These are phyloP conservation scores for Ips typographus DNA, from an alignment of 1,140 invertebrate species.

Conservation along the genomic window DNA sequence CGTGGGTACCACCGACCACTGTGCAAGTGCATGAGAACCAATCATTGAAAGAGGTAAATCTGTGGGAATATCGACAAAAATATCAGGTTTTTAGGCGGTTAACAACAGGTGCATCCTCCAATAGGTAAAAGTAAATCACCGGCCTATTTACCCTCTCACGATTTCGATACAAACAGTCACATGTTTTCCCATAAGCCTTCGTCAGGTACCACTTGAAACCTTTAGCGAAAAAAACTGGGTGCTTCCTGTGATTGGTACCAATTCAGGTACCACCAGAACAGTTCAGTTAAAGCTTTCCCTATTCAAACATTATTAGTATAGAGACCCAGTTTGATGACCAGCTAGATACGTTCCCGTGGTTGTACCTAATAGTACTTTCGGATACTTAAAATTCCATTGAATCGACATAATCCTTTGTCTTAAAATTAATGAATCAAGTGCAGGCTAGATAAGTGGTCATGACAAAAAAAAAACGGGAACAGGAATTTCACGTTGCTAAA, in stretches of 20 bases:
- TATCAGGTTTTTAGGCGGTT: constrained; percentile 34
- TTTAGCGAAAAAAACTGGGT: background rate
- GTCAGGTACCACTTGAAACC: background rate
- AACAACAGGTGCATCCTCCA: constrained; percentile 38
- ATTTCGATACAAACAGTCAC: constrained; percentile 34
- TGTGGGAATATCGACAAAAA: constrained; percentile 41
- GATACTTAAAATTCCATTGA: constrained; percentile 23
- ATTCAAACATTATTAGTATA: background rate
- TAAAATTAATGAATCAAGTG: constrained; percentile 33
- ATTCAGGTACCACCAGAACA: too few species aligned
- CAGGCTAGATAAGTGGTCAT: constrained; percentile 22
- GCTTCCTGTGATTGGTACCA: background rate
- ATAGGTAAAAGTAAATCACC: constrained; percentile 32
- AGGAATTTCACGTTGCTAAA: constrained; percentile 29
- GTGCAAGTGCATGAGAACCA: constrained; percentile 29
- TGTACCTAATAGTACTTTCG: constrained; percentile 16
- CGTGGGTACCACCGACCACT: constrained; percentile 5
- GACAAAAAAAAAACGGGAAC: constrained; percentile 20
- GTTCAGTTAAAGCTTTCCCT: background rate
- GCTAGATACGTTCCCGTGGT: constrained; percentile 2
- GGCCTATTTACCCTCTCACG: constrained; percentile 40
- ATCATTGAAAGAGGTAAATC: constrained; percentile 29
- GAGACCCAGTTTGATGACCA: constrained; percentile 15
- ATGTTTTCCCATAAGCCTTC: constrained; percentile 21
- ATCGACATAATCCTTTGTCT: constrained; percentile 31